Percentiles rank a stretch among this genome's conserved stretches.
Evolutionary conservation across 2,888 invertebrate species (phyloP).

Genomic region (Drosophila robusta): DNA sequence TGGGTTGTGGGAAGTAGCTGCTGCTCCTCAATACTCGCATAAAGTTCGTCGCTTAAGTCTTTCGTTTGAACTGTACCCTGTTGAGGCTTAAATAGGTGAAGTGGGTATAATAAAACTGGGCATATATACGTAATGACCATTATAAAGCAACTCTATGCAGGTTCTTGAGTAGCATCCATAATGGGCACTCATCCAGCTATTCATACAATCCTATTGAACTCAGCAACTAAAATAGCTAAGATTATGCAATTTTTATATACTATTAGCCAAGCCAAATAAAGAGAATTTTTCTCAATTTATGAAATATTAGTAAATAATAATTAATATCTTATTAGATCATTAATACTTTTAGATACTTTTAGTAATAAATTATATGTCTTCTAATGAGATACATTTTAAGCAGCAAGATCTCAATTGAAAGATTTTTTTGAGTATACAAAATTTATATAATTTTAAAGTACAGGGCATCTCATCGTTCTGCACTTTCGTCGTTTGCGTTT

Average conservation of each 20-base stretch:
- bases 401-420: too few species aligned
- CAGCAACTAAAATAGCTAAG: neutral
- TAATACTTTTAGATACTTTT: too few species aligned
- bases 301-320: too few species aligned
- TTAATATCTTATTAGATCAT: too few species aligned
- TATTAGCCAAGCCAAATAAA: too few species aligned
- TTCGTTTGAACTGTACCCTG: conserved; percentile 47
- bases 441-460: neutral
- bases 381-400: too few species aligned
- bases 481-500: neutral
- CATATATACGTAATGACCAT: neutral
- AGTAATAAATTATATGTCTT: too few species aligned
- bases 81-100: neutral
- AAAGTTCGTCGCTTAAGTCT: conserved; percentile 74
- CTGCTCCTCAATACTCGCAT: conserved; percentile 66
- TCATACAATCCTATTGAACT: neutral
- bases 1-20: conserved; percentile 68
- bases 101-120: conserved; percentile 12
- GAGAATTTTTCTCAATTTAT: too few species aligned
- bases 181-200: neutral
- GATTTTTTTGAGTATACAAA: too few species aligned
- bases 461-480: conserved; percentile 15
- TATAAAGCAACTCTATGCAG: neutral
- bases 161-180: too few species aligned
- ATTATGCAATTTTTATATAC: too few species aligned